Percentiles rank a stretch among this genome's conserved stretches.
Evolutionary conservation across 53 echinoderm and acorn worm species (phyloP).

Genomic region (Stichopus horrens): DNA sequence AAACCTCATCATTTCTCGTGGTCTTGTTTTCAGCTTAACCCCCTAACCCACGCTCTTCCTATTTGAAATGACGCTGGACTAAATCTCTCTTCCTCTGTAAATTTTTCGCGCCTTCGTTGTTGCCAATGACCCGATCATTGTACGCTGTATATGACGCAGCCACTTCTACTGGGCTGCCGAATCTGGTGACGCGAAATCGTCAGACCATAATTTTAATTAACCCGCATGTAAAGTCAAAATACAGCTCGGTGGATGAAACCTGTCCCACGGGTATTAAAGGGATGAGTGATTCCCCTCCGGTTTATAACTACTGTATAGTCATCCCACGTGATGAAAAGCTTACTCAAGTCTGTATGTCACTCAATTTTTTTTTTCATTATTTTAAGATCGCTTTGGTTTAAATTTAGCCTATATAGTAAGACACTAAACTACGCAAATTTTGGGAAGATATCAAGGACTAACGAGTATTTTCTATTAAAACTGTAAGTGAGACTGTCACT

Average conservation of each 20-base stretch:
- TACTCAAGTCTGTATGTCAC: background rate
- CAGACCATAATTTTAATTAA: conserved; percentile 37
- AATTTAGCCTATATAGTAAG: background rate
- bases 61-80: too few relatives aligned
- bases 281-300: background rate
- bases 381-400: background rate
- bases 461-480: too few relatives aligned
- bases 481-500: too few relatives aligned
- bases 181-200: background rate
- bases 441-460: too few relatives aligned
- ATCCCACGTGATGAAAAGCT: background rate
- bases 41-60: too few relatives aligned
- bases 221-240: conserved; percentile 16
- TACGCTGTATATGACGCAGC: background rate
- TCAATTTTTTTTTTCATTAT: too few relatives aligned
- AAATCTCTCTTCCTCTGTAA: background rate
- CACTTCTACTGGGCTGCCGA: background rate
- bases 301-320: background rate
- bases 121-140: background rate
- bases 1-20: too few relatives aligned
- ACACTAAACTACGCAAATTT: background rate
- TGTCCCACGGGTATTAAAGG: background rate
- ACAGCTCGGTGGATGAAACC: background rate
- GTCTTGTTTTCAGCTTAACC: too few relatives aligned
- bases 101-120: background rate